Percentiles rank a stretch among this genome's conserved stretches.
Conservation (phyloP, 2,797 vertebrate species). For the Carduelis carduelis region DNA sequence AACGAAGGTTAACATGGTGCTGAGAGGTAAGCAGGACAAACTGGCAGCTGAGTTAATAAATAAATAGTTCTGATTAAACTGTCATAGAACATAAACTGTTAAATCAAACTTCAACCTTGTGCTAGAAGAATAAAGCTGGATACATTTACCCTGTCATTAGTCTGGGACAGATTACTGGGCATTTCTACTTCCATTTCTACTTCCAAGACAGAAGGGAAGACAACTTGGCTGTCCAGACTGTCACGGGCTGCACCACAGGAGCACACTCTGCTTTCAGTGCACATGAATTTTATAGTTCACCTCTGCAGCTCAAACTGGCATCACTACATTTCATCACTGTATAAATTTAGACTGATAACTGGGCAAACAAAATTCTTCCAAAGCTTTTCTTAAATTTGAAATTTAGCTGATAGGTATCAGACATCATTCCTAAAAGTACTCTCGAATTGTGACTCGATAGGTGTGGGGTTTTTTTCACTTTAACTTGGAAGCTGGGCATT, state of each 20-base stretch:
- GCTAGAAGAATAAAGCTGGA: not conserved
- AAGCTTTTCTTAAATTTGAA: not conserved
- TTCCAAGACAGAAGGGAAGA: not conserved
- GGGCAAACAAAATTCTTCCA: not conserved
- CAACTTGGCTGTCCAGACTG: not conserved
- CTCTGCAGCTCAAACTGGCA: not conserved
- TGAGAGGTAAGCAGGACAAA: not conserved
- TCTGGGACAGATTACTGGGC: not conserved
- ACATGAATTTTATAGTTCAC: not conserved
- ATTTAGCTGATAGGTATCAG: not conserved
- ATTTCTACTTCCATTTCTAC: not conserved
- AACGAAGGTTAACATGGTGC: not conserved
- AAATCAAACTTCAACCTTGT: not conserved
- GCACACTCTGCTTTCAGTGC: not conserved
- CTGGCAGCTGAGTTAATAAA: conserved; percentile 17
- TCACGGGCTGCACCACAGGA: not conserved
- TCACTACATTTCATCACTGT: not conserved
- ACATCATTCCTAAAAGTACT: not conserved
- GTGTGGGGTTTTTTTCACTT: not conserved
- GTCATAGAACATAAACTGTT: not conserved
- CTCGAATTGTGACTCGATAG: not conserved
- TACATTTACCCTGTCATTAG: not conserved
- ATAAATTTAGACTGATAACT: not conserved
- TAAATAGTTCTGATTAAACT: conserved; percentile 8
- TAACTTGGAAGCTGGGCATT: not conserved